Evolutionary conservation across 2,797 vertebrate species (phyloP).

Genomic region (Phoxinus dragarum): DNA sequence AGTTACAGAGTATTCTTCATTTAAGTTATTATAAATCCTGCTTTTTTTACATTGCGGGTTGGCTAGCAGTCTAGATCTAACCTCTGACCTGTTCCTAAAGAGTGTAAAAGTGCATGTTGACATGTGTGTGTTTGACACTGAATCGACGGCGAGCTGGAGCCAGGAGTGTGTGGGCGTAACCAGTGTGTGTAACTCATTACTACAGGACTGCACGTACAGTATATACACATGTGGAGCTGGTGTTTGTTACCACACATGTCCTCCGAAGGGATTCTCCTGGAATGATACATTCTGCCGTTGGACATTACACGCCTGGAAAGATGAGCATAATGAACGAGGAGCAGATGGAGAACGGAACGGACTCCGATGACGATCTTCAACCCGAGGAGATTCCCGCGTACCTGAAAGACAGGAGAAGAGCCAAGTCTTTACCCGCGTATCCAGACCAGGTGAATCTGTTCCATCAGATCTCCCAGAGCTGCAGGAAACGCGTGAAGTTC

Average conservation of each 20-base stretch:
- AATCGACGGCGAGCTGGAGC: background rate
- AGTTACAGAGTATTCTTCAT: background rate
- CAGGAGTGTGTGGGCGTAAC: slow-evolving; percentile 17
- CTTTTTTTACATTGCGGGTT: background rate
- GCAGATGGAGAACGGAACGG: slow-evolving; percentile 66
- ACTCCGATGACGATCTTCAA: slow-evolving; percentile 58
- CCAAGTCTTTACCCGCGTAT: slow-evolving; percentile 76
- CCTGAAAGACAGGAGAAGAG: slow-evolving; percentile 72
- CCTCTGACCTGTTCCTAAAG: background rate
- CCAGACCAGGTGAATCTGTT: slow-evolving; percentile 69
- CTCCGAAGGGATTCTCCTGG: background rate
- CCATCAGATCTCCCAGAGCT: slow-evolving; percentile 63
- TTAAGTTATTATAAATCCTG: background rate
- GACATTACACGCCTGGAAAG: background rate
- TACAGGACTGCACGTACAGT: slow-evolving; percentile 5
- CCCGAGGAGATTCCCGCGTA: slow-evolving; percentile 60
- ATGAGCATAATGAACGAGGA: slow-evolving; percentile 54
- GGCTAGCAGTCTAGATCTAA: background rate
- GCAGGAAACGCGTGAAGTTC: slow-evolving; percentile 89
- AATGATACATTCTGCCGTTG: background rate
- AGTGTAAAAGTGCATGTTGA: background rate
- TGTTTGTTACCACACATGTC: background rate
- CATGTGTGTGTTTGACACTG: background rate
- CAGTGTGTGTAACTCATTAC: background rate
- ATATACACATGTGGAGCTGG: background rate